Evolutionary conservation across 2,888 invertebrate species (phyloP).

Genomic region (Quadriops clusia): DNA sequence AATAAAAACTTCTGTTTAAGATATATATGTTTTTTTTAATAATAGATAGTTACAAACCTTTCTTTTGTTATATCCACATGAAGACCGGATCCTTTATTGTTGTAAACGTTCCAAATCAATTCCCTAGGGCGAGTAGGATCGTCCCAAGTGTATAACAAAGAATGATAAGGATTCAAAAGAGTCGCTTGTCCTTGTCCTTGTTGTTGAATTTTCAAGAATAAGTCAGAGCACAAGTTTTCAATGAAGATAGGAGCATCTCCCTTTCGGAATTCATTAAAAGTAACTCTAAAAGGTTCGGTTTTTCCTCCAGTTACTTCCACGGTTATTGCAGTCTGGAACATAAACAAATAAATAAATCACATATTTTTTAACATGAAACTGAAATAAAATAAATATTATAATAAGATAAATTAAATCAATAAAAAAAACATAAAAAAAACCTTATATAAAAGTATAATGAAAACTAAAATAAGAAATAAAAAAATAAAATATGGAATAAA

Average conservation of each 20-base stretch:
- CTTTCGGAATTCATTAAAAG: constrained; percentile 57
- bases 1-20: too few species aligned
- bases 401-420: too few species aligned
- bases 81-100: constrained; percentile 62
- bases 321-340: constrained; percentile 50
- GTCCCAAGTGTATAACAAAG: constrained; percentile 74
- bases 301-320: constrained; percentile 65
- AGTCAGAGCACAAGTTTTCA: constrained; percentile 72
- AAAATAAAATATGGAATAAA: too few species aligned
- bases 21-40: too few species aligned
- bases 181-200: constrained; percentile 51
- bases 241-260: constrained; percentile 77
- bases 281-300: constrained; percentile 60
- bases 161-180: constrained; percentile 61
- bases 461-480: too few species aligned
- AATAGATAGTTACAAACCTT: too few species aligned
- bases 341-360: too few species aligned
- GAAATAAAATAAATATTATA: too few species aligned
- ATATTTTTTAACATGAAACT: too few species aligned
- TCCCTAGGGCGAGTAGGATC: constrained; percentile 62
- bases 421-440: too few species aligned
- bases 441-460: too few species aligned
- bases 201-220: constrained; percentile 71
- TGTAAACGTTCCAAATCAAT: constrained; percentile 73
- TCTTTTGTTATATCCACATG: constrained; percentile 61